Evolutionary conservation across 2,797 vertebrate species (phyloP).

Genomic region (Hoplostethus mediterraneus): DNA sequence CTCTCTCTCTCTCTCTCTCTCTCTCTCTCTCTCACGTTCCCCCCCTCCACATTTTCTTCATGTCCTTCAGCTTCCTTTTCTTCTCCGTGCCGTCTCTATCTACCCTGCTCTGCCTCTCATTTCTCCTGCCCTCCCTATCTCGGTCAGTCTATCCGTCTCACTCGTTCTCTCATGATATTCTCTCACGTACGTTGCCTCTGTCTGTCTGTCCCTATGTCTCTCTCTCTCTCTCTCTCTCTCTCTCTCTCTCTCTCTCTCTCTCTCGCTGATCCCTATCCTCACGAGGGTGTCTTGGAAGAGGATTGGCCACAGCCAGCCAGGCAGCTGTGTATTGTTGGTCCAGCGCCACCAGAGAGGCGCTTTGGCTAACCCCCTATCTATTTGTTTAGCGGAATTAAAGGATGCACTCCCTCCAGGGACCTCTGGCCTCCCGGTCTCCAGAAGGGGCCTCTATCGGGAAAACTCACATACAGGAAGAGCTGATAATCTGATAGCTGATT

Average conservation of each 20-base stretch:
- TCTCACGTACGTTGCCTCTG: constrained; percentile 54
- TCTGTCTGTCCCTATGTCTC: constrained; percentile 53
- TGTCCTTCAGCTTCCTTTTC: constrained; percentile 60
- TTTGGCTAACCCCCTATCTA: constrained; percentile 61
- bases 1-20: constrained; percentile 26
- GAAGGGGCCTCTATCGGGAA: constrained; percentile 51
- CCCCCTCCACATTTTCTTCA: constrained; percentile 43
- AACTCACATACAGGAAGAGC: constrained; percentile 14
- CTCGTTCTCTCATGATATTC: constrained; percentile 37
- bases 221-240: constrained; percentile 35
- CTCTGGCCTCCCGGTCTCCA: constrained; percentile 57
- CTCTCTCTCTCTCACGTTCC: constrained; percentile 27
- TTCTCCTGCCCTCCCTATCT: constrained; percentile 25
- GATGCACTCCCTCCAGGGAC: constrained; percentile 58
- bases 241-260: constrained; percentile 19
- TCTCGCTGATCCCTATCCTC: constrained; percentile 72
- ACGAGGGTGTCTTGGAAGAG: constrained; percentile 69
- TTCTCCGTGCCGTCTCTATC: constrained; percentile 14
- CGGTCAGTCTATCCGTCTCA: not conserved
- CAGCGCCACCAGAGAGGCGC: constrained; percentile 59
- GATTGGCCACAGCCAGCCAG: constrained; percentile 62
- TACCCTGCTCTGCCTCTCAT: constrained; percentile 28
- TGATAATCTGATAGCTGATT: constrained; percentile 46
- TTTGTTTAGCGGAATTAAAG: constrained; percentile 77
- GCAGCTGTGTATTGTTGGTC: constrained; percentile 73